Conservation (phyloP, 2,797 vertebrate genomes). For the Neomorphus geoffroyi region DNA sequence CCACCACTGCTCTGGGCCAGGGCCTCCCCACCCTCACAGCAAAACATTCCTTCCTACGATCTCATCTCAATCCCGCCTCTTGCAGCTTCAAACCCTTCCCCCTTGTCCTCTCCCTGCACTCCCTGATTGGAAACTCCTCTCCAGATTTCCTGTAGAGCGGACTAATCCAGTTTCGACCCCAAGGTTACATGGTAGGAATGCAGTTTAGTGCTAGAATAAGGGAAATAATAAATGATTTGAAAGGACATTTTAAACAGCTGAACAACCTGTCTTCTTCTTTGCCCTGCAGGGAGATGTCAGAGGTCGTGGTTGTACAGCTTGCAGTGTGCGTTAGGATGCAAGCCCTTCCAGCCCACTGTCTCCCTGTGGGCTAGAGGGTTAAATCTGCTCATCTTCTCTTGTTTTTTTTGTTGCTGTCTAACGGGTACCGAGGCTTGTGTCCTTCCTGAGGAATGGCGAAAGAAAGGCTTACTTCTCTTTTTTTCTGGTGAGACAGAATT, state of each 20-base stretch:
- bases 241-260: background rate
- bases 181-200: accelerated
- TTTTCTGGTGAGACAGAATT: background rate
- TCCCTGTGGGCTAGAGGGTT: background rate
- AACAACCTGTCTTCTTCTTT: background rate
- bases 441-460: background rate
- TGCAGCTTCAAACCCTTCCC: too few species aligned
- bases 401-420: too few species aligned
- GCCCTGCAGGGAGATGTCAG: background rate
- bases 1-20: too few species aligned
- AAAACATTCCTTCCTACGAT: too few species aligned
- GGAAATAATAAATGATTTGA: background rate
- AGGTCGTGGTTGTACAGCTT: background rate
- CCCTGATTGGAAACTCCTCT: too few species aligned
- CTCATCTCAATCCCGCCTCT: too few species aligned
- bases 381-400: background rate
- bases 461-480: background rate
- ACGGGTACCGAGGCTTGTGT: background rate
- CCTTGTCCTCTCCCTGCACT: too few species aligned
- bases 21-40: too few species aligned
- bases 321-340: background rate
- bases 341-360: background rate
- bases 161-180: background rate
- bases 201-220: background rate
- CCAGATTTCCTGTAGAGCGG: too few species aligned